Conservation (phyloP, 2,113 vertebrate genomes). For the Choloepus hoffmanni region DNA sequence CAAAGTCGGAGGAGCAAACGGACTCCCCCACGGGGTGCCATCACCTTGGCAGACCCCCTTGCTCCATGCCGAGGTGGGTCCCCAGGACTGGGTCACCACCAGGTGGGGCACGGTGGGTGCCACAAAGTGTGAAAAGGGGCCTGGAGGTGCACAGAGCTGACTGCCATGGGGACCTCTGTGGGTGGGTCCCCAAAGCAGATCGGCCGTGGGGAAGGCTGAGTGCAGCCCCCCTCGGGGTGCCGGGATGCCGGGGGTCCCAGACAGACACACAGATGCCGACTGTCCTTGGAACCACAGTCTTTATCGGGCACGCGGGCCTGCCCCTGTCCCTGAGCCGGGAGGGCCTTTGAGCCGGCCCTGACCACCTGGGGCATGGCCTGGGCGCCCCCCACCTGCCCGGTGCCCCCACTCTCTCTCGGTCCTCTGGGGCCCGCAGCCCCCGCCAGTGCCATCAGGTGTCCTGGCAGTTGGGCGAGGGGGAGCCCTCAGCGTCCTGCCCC, state of each 20-base stretch:
- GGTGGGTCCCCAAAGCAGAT: not conserved
- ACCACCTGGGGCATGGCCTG: not conserved
- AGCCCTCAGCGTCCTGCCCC: not conserved
- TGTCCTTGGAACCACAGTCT: conserved; percentile 26
- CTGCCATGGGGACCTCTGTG: not conserved
- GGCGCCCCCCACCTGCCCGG: not conserved
- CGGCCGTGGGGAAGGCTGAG: not conserved
- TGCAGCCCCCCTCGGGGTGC: rapidly evolving
- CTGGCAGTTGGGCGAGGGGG: conserved; percentile 31
- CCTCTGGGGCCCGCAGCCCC: not conserved
- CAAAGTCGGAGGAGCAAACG: too few relatives aligned
- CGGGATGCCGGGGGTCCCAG: not conserved
- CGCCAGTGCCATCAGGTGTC: conserved; percentile 48
- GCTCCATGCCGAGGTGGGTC: not conserved
- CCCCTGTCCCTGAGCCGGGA: not conserved
- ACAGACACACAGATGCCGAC: not conserved
- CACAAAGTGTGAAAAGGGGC: not conserved
- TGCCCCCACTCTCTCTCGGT: not conserved
- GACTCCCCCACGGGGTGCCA: too few relatives aligned
- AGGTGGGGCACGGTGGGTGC: not conserved
- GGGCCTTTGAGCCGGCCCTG: not conserved
- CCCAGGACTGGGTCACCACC: not conserved
- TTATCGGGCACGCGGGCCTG: not conserved
- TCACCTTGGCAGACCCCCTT: too few relatives aligned
- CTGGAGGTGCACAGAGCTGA: too few relatives aligned